A percentile compares a stretch with the other conserved stretches of the same genome.
These are phyloP conservation scores for Acrocyrtus sp. DNA, from an alignment of 2,888 invertebrate species.

Conservation along the genomic window DNA sequence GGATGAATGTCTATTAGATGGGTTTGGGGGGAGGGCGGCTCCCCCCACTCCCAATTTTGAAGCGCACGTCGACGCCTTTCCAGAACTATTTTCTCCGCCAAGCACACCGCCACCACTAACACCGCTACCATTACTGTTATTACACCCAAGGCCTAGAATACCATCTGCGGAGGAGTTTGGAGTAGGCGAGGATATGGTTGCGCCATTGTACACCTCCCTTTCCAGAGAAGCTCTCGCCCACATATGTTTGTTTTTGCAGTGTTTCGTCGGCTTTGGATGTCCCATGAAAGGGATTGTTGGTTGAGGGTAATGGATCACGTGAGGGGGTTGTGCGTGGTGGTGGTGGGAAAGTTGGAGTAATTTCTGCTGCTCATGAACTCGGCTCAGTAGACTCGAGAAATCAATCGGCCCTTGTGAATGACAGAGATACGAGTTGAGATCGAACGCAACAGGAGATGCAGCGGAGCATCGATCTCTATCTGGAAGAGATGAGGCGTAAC, in stretches of 20 bases:
- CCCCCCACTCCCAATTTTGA: constrained; percentile 23
- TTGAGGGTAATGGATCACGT: constrained; percentile 31
- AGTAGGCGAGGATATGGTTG: constrained; percentile 38
- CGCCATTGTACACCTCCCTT: constrained; percentile 45
- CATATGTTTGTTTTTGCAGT: constrained; percentile 61
- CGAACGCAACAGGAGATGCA: constrained; percentile 52
- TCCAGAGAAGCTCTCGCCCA: constrained; percentile 61
- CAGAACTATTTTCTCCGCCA: not conserved
- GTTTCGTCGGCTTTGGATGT: constrained; percentile 58
- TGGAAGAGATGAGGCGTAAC: constrained; percentile 62
- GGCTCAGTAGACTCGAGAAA: constrained; percentile 39
- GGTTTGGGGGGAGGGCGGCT: constrained; percentile 17
- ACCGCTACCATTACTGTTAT: constrained; percentile 33
- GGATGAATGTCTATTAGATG: constrained; percentile 61
- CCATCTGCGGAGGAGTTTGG: constrained; percentile 22
- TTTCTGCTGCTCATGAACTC: constrained; percentile 33
- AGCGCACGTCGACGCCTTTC: constrained; percentile 13
- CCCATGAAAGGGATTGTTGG: constrained; percentile 35
- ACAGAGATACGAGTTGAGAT: constrained; percentile 49
- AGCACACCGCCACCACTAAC: constrained; percentile 17
- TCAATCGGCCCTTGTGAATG: constrained; percentile 53
- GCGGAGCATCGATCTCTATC: constrained; percentile 49
- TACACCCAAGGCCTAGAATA: constrained; percentile 25
- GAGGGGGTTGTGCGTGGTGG: constrained; percentile 17
- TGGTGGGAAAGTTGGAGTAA: constrained; percentile 26